phyloP scores from a whole-genome alignment of 2,797 vertebrate genomes.

The Clarias platycephalus region DNA sequence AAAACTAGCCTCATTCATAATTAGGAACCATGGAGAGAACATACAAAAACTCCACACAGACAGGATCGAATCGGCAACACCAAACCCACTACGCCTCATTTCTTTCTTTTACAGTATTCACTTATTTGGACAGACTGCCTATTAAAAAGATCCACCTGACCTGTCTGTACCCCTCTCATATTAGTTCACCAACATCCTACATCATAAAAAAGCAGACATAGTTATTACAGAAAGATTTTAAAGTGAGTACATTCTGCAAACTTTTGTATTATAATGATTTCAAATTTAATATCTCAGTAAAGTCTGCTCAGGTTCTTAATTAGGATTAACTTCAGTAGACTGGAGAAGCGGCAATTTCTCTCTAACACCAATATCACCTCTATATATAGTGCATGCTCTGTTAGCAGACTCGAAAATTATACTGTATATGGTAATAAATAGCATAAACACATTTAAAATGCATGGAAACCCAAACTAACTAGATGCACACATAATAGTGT shows the following conservation, averaged over 20 bases:
- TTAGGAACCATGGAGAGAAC: background rate
- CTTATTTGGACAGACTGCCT: background rate
- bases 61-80: background rate
- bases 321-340: slow-evolving; percentile 6
- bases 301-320: background rate
- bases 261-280: background rate
- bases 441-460: background rate
- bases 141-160: slow-evolving; percentile 23
- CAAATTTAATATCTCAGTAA: background rate
- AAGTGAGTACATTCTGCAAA: background rate
- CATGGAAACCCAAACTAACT: background rate
- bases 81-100: background rate
- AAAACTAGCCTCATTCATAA: background rate
- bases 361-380: background rate
- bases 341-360: background rate
- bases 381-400: background rate
- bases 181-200: background rate
- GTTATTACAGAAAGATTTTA: background rate
- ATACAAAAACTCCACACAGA: background rate
- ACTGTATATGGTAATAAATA: too few relatives aligned
- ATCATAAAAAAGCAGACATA: background rate
- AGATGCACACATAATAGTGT: background rate
- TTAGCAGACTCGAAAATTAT: background rate
- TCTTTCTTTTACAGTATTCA: background rate
- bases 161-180: background rate